Base-by-base conservation (phyloP, 2,797 vertebrate genomes). In the Cossypha caffra region DNA sequence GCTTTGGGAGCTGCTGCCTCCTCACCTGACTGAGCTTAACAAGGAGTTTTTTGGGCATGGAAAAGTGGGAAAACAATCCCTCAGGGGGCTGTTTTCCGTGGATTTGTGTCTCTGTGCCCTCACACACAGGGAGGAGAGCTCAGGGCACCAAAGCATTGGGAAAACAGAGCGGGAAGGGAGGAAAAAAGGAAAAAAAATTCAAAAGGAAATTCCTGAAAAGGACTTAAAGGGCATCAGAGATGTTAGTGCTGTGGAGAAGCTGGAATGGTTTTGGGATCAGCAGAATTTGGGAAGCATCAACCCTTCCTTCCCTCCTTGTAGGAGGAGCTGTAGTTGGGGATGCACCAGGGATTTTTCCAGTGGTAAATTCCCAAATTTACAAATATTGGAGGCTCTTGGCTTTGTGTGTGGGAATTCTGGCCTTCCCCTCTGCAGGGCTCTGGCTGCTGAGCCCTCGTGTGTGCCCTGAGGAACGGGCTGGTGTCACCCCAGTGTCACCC, bases 71-170 rank as follows among this genome's bases (percentile, higher is more conserved):
- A 13, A 31, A 13, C 3, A 4, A 3, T 10, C 33, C 55, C 51
- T 11, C 5, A 1, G 54, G 57, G 78, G 61, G 10, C 18, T 11
- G 33, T 7, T 75, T 58, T 8, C 47, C 52, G 2, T 4, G 21
- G 33, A 40, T 33, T 13, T 6, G 0, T 1, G 2, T 15, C 16
- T 26, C 33, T 8, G 13, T 69, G 50, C 45, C 67, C 48, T 42
- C 31, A 8, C 19, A 42, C 2, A 0, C 11, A 0, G 0, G 2
- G 71, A 71, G 58, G 29, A 78, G 23, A 8, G 40, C 8, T 13
- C 8, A 2, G 81, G 71, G 78, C 57, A 5, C 35, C 48, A 4
- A 5, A 40, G n/a, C 19, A 0, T 16, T 43, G 11, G 9, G 10
- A 24, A 12, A 9, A 1, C 4, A 0, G 6, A 61, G 45, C 1